Base-by-base conservation (phyloP, 2,113 vertebrate genomes). In the Hepsetus odoe region DNA sequence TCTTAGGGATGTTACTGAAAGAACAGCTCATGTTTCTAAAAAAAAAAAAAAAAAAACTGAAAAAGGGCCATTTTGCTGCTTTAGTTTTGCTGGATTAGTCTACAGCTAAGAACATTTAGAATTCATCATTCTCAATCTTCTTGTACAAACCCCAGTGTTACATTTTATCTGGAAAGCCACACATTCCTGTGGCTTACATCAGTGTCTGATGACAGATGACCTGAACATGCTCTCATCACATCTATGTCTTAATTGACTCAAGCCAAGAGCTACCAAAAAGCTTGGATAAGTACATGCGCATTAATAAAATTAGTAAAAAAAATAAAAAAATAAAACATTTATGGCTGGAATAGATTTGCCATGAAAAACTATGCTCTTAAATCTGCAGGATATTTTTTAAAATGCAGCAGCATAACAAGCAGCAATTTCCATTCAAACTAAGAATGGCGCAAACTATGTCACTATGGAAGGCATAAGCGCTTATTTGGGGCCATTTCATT, bases 131-230 rank as follows among this genome's bases (percentile, higher is more conserved):
- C 46, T 44, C 42, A 44, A 6, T 44, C 1, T 44, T 44, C 16
- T 11, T 51, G 7, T 22, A 16, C 5, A 18, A 24, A 40, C 35
- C 22, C 18, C 44, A 59, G 16, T 40, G 33, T 55, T 40, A 18
- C 46, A 10, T 30, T 28, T 13, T 56, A 44, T 22, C 64, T 67
- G 24, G 33, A 33, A 56, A 55, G 33, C 32, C 51, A 53, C 62
- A 76, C 74, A 56, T 42, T 18, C 16, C 74, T 76, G 74, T 67
- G 62, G 62, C 40, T 30, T n/a, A 26, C 74, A 67, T 65, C 49
- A 67, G 33, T 56, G 35, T 56, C 46, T n/a, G 46, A 55, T 64
- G 6, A 53, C 16, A n/a, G 33, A 32, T 22, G 64, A 42, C 18
- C 10, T 76, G 42, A 33, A 10, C 28, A 64, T 38, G 32, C 20